A percentile compares a stretch with the other conserved stretches of the same genome.
Evolutionary conservation across 2,113 vertebrate genomes (phyloP).

Genomic region (Zingel zingel): DNA sequence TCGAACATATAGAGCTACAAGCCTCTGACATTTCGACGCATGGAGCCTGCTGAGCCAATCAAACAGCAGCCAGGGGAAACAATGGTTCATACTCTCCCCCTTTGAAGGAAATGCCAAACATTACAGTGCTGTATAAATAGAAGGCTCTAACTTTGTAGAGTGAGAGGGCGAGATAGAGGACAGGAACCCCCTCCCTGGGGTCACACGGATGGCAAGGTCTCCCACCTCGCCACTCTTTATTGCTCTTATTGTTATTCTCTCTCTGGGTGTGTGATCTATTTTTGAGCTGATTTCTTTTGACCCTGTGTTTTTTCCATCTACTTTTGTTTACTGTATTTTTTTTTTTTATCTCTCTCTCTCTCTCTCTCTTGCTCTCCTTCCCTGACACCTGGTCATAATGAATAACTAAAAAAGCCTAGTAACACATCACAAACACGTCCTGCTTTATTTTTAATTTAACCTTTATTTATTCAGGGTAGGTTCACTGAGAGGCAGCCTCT

Average conservation of each 20-base stretch:
- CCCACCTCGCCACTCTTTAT: constrained; percentile 52
- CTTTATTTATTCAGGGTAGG: too few relatives aligned
- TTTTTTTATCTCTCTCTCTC: neutral
- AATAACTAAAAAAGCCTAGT: constrained; percentile 58
- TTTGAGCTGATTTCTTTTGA: constrained; percentile 47
- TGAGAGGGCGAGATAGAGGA: constrained; percentile 62
- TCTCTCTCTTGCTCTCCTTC: constrained; percentile 2
- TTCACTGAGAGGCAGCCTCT: too few relatives aligned
- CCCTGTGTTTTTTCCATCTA: constrained; percentile 29
- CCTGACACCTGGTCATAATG: constrained; percentile 36
- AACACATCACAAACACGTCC: constrained; percentile 60
- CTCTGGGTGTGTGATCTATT: constrained; percentile 55
- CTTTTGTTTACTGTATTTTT: constrained; percentile 32
- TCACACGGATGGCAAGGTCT: constrained; percentile 69
- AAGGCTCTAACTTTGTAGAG: constrained; percentile 74
- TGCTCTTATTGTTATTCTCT: constrained; percentile 61
- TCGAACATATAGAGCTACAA: constrained; percentile 55
- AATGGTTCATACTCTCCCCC: constrained; percentile 73
- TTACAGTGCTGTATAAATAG: constrained; percentile 84
- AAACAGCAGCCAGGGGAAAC: constrained; percentile 79
- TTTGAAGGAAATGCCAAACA: constrained; percentile 85
- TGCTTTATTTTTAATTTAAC: too few relatives aligned
- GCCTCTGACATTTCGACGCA: constrained; percentile 71
- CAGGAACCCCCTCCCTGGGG: constrained; percentile 77
- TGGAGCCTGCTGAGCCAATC: constrained; percentile 63